These are phyloP conservation scores for Porites divaricata DNA, from an alignment of 92 coral and sea anemone species.

Conservation along the genomic window DNA sequence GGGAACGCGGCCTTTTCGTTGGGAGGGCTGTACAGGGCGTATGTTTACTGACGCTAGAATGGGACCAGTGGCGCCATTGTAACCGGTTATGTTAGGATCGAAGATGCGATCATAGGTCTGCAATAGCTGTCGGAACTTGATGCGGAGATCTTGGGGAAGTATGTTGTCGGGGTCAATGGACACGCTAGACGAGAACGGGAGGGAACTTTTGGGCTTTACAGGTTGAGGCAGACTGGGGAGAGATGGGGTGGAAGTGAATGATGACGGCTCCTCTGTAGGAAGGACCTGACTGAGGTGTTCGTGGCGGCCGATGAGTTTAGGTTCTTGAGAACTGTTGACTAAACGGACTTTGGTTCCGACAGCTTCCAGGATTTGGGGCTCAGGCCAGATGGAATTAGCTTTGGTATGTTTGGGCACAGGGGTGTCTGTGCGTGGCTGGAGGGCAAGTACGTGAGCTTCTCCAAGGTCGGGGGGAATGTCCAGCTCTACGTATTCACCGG, in stretches of 20 bases:
- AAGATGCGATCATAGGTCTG: constrained; percentile 32
- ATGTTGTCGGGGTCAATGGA: constrained; percentile 57
- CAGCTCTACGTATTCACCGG: constrained; percentile 69
- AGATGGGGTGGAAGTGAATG: constrained; percentile 5
- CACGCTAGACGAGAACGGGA: constrained; percentile 30
- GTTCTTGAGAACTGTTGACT: constrained; percentile 44
- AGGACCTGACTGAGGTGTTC: constrained; percentile 56
- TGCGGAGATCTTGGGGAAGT: constrained; percentile 33
- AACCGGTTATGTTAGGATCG: constrained; percentile 41
- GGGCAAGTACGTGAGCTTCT: constrained; percentile 37
- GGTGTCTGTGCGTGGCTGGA: constrained; percentile 54
- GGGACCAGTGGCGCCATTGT: constrained; percentile 56
- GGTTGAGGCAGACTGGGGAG: constrained; percentile 21
- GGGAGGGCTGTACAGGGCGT: constrained; percentile 52
- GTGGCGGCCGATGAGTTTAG: constrained; percentile 45
- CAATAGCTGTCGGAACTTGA: constrained; percentile 39
- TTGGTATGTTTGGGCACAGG: constrained; percentile 5
- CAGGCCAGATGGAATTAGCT: constrained; percentile 55
- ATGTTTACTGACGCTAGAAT: constrained; percentile 32
- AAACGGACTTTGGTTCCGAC: constrained; percentile 56
- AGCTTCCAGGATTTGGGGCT: constrained; percentile 57
- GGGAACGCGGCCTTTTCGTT: not conserved
- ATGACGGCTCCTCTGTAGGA: constrained; percentile 26
- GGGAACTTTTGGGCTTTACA: constrained; percentile 15
- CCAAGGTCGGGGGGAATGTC: constrained; percentile 56